Percentiles rank a stretch among this genome's conserved stretches.
Conservation (phyloP, 2,888 invertebrate species). For the Drosophila koepferae region DNA sequence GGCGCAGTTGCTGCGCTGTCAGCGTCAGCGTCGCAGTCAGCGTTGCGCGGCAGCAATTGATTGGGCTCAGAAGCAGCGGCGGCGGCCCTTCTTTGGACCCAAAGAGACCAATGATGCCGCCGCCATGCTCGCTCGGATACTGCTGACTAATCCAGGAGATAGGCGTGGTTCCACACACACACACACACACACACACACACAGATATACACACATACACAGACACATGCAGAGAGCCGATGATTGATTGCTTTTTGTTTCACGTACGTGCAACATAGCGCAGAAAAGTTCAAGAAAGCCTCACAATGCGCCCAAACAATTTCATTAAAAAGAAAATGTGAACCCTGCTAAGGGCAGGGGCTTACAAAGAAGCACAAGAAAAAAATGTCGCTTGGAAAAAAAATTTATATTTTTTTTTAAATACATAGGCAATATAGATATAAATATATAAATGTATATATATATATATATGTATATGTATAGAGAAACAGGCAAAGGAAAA, state of each 20-base stretch:
- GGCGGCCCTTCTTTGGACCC: slow-evolving; percentile 59
- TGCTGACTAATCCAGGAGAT: slow-evolving; percentile 84
- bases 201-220: slow-evolving; percentile 25
- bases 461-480: neutral
- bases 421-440: slow-evolving; percentile 15
- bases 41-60: slow-evolving; percentile 75
- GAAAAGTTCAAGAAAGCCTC: slow-evolving; percentile 71
- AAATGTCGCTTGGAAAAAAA: slow-evolving; percentile 61
- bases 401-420: no score
- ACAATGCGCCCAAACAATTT: slow-evolving; percentile 64
- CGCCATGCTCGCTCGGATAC: slow-evolving; percentile 75
- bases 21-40: slow-evolving; percentile 56
- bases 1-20: slow-evolving; percentile 53
- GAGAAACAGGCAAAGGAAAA: slow-evolving; percentile 19
- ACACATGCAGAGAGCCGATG: slow-evolving; percentile 65
- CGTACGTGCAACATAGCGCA: slow-evolving; percentile 47
- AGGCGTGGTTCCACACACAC: slow-evolving; percentile 83
- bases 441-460: neutral
- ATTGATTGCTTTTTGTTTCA: slow-evolving; percentile 82
- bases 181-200: slow-evolving; percentile 15
- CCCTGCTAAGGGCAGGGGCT: neutral
- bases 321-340: slow-evolving; percentile 61
- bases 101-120: slow-evolving; percentile 79
- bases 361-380: neutral
- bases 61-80: slow-evolving; percentile 64